These are phyloP conservation scores for Leptinotarsa tumamoca DNA, from an alignment of 2,888 invertebrate species.

Conservation along the genomic window DNA sequence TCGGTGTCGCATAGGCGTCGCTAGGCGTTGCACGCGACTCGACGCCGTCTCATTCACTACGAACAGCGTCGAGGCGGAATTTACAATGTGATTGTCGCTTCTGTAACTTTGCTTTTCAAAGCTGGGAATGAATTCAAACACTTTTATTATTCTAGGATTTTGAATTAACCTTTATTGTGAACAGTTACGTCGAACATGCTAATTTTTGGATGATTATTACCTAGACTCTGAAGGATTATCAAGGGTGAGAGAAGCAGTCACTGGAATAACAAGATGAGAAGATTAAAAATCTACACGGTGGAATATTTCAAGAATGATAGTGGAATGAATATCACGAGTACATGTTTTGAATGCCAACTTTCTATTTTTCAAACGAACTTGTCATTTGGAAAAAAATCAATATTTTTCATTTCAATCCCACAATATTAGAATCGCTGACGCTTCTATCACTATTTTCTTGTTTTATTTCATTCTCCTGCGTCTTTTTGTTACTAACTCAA, in stretches of 20 bases:
- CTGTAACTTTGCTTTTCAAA: conserved; percentile 60
- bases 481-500: too few species aligned
- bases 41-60: conserved; percentile 60
- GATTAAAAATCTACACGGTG: neutral
- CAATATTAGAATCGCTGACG: too few species aligned
- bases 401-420: too few species aligned
- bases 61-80: conserved; percentile 66
- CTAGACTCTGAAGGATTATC: neutral
- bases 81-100: conserved; percentile 66
- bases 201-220: conserved; percentile 25
- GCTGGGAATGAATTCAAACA: conserved; percentile 56
- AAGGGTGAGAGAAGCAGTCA: neutral
- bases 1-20: conserved; percentile 51
- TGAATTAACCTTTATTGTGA: conserved; percentile 64
- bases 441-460: too few species aligned
- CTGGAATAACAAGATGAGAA: neutral
- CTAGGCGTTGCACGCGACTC: conserved; percentile 57
- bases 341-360: too few species aligned
- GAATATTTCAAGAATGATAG: neutral
- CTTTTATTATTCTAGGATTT: conserved; percentile 62
- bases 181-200: conserved; percentile 39
- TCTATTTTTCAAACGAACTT: too few species aligned
- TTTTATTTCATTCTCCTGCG: too few species aligned
- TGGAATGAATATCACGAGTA: too few species aligned
- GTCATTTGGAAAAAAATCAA: too few species aligned